phyloP scores from a whole-genome alignment of 2,888 invertebrate genomes.

The Troglohyphantes excavatus region DNA sequence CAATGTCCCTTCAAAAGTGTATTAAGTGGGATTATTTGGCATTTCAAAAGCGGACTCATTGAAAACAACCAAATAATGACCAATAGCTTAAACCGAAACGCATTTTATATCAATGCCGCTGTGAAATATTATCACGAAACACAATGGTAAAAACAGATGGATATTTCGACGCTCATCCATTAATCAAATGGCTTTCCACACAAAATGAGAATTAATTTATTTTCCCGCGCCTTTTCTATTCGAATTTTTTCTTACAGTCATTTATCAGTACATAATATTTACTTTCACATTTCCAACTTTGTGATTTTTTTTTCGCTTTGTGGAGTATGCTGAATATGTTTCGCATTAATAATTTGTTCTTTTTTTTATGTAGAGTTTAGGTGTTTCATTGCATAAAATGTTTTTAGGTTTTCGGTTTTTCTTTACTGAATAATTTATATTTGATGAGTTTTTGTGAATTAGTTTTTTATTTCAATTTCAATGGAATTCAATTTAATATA shows the following conservation, averaged over 20 bases:
- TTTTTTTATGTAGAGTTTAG: neutral
- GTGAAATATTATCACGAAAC: slow-evolving; percentile 32
- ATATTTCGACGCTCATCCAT: slow-evolving; percentile 32
- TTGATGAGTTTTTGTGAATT: neutral
- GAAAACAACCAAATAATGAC: slow-evolving; percentile 20
- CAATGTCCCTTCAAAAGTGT: slow-evolving; percentile 11
- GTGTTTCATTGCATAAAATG: neutral
- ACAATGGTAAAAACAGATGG: slow-evolving; percentile 41
- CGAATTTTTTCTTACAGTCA: slow-evolving; percentile 10
- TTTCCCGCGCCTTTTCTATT: neutral
- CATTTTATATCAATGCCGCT: slow-evolving; percentile 38
- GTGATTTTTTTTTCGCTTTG: neutral
- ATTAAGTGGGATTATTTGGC: slow-evolving; percentile 29
- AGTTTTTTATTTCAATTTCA: neutral
- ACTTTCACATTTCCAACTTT: slow-evolving; percentile 22
- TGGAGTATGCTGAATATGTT: neutral
- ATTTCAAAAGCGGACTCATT: slow-evolving; percentile 15
- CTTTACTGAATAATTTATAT: neutral
- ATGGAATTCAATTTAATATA: too few relatives aligned
- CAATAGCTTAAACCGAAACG: slow-evolving; percentile 21
- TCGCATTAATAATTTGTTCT: neutral
- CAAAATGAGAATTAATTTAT: slow-evolving; percentile 42
- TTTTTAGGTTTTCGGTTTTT: neutral
- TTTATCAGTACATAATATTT: slow-evolving; percentile 36
- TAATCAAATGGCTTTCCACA: slow-evolving; percentile 36